Evolutionary conservation across 1,140 invertebrate genomes (phyloP).

Genomic region (Delia radicum): DNA sequence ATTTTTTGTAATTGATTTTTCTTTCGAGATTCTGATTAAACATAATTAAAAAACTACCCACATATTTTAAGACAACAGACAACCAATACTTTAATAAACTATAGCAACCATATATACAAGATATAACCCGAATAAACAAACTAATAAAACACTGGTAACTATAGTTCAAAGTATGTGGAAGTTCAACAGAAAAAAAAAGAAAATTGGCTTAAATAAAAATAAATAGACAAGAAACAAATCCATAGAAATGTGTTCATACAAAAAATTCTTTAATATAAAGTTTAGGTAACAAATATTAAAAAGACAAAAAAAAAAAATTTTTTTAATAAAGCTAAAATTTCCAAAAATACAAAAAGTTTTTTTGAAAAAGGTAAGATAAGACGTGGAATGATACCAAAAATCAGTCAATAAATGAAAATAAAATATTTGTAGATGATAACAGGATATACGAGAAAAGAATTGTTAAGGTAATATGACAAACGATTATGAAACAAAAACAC

Average conservation of each 20-base stretch:
- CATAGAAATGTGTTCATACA: neutral
- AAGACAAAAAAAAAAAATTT: neutral
- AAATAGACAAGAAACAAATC: neutral
- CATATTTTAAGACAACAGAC: neutral
- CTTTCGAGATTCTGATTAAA: too few species aligned
- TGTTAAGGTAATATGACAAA: neutral
- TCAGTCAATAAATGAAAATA: neutral
- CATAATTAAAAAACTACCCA: neutral
- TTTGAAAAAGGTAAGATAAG: too few species aligned
- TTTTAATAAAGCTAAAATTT: neutral
- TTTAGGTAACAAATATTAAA: neutral
- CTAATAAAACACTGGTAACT: conserved; percentile 44
- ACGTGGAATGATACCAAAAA: too few species aligned
- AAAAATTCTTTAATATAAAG: neutral
- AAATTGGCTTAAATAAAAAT: neutral
- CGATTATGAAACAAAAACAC: neutral
- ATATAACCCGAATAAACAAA: conserved; percentile 57
- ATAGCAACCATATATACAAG: conserved; percentile 36
- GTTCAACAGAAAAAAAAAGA: neutral
- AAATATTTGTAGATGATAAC: neutral
- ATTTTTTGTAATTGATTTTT: too few species aligned
- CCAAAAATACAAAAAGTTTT: too few species aligned
- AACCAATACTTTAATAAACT: neutral
- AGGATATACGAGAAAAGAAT: neutral
- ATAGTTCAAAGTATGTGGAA: neutral